Conservation (phyloP, 2,888 invertebrate species). For the Philopedon plagiatum region DNA sequence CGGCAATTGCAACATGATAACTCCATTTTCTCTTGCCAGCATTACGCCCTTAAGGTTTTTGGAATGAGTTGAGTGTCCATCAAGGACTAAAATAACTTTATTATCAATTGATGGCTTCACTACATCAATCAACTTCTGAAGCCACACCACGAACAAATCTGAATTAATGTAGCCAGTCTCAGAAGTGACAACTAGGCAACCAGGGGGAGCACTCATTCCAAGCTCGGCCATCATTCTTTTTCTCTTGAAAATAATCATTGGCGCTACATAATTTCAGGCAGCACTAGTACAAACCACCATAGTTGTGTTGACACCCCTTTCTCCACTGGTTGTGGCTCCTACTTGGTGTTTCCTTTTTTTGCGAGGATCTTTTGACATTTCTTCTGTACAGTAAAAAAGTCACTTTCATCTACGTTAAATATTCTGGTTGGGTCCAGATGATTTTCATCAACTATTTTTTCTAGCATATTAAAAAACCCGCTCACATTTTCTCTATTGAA, state of each 20-base stretch:
- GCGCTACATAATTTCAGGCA: slow-evolving; percentile 11
- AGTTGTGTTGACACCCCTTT: slow-evolving; percentile 1
- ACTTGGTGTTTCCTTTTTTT: slow-evolving; percentile 4
- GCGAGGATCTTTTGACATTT: slow-evolving; percentile 3
- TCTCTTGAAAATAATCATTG: slow-evolving; percentile 24
- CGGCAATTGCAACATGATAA: background rate
- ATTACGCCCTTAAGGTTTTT: background rate
- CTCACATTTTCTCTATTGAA: slow-evolving; percentile 11
- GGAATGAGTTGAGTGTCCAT: slow-evolving; percentile 6
- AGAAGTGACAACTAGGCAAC: slow-evolving; percentile 7
- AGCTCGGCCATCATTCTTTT: slow-evolving; percentile 25
- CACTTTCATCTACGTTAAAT: slow-evolving; percentile 17
- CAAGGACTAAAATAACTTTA: slow-evolving; percentile 1
- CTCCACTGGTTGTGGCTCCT: slow-evolving; percentile 2
- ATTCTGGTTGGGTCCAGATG: background rate
- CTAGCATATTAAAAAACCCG: background rate
- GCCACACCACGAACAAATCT: slow-evolving; percentile 33
- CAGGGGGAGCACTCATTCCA: slow-evolving; percentile 16
- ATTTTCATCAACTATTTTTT: slow-evolving; percentile 16
- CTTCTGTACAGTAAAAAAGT: slow-evolving; percentile 15
- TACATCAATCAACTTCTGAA: slow-evolving; percentile 16
- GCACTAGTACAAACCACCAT: slow-evolving; percentile 12
- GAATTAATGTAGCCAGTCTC: slow-evolving; percentile 4
- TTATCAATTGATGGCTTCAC: slow-evolving; percentile 12
- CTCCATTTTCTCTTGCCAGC: too few species aligned